Evolutionary conservation across 2,888 invertebrate genomes (phyloP).

Genomic region (Habroteleia sp.): DNA sequence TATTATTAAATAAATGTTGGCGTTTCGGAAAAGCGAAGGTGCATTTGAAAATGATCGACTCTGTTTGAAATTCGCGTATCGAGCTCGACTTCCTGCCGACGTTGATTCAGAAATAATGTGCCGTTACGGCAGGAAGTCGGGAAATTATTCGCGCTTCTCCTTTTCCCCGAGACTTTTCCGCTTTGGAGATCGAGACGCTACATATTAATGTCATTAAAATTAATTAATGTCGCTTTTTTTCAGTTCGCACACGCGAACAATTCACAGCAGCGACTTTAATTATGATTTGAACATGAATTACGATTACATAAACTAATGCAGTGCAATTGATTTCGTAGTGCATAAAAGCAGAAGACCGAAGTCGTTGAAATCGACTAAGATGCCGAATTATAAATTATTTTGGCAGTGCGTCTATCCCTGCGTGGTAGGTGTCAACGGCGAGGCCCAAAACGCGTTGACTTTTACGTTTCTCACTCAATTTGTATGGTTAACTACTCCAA

Average conservation of each 20-base stretch:
- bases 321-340: conserved; percentile 31
- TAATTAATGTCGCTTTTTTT: background rate
- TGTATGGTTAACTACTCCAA: no score
- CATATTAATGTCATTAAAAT: no score
- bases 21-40: background rate
- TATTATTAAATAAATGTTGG: background rate
- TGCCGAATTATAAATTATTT: conserved; percentile 61
- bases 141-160: conserved; percentile 18
- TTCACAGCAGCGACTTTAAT: no score
- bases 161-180: conserved; percentile 13
- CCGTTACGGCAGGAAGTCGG: conserved; percentile 39
- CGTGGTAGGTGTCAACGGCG: conserved; percentile 50
- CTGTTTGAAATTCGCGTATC: conserved; percentile 34
- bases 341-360: conserved; percentile 27
- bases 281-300: no score
- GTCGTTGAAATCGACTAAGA: conserved; percentile 46
- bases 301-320: conserved; percentile 14
- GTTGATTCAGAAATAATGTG: conserved; percentile 32
- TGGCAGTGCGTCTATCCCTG: conserved; percentile 65
- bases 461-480: conserved; percentile 11
- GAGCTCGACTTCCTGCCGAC: conserved; percentile 48
- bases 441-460: conserved; percentile 15
- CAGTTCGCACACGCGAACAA: background rate
- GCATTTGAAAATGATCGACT: background rate
- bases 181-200: background rate